phyloP scores from a whole-genome alignment of 2,888 invertebrate species.

The Morinoia aosen region DNA sequence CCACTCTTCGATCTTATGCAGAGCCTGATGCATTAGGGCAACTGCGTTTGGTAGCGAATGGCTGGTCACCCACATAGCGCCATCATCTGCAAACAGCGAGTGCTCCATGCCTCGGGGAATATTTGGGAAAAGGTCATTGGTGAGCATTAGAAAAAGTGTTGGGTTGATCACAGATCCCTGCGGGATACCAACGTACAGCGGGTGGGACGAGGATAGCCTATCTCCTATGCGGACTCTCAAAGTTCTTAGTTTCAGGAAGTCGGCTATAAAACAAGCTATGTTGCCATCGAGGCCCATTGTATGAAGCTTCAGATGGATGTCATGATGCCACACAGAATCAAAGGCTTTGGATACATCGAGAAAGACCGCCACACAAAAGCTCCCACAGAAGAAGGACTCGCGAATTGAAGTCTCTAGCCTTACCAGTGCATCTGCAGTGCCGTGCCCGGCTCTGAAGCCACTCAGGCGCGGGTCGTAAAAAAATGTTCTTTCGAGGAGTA shows the following conservation, averaged over 20 bases:
- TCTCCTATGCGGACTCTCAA: background rate
- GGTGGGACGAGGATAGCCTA: background rate
- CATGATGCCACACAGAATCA: conserved; percentile 40
- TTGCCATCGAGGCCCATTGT: background rate
- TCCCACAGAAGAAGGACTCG: background rate
- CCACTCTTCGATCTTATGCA: background rate
- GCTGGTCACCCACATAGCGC: background rate
- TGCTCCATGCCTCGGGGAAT: background rate
- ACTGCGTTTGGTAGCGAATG: background rate
- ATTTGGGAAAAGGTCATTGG: background rate
- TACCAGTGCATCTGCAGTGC: background rate
- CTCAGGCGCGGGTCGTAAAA: background rate
- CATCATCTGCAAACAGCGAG: conserved; percentile 29
- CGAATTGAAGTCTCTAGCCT: background rate
- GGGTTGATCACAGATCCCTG: conserved; percentile 13
- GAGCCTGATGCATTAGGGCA: background rate
- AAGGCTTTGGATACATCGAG: background rate
- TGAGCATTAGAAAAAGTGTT: background rate
- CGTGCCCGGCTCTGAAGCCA: conserved; percentile 13
- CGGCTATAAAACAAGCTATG: background rate
- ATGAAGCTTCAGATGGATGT: background rate
- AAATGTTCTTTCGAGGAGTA: background rate
- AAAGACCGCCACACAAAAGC: conserved; percentile 11
- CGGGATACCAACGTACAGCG: background rate
- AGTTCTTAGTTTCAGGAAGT: background rate